A percentile compares a stretch with the other conserved stretches of the same genome.
Evolutionary conservation across 2,797 vertebrate species (phyloP).

Genomic region (Setipinna tenuifilis): DNA sequence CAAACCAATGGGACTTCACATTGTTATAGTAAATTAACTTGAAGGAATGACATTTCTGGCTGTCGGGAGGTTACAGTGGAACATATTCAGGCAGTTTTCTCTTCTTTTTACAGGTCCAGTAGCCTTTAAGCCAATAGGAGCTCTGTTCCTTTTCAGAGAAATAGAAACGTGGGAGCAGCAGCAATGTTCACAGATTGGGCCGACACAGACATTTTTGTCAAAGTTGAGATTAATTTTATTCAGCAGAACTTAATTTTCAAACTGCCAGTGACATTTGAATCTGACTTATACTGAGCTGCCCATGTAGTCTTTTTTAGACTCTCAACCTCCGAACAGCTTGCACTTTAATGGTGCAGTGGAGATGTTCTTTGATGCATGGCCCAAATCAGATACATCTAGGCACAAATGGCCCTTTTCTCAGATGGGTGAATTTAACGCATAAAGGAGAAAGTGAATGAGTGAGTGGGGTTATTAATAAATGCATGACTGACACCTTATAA

Average conservation of each 20-base stretch:
- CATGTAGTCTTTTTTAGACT: background rate
- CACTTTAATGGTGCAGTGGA: background rate
- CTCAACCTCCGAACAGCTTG: slow-evolving; percentile 1
- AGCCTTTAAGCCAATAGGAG: background rate
- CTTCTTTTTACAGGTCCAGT: background rate
- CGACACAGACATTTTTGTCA: background rate
- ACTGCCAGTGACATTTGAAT: slow-evolving; percentile 16
- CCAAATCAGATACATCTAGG: background rate
- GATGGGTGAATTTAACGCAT: background rate
- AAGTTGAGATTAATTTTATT: background rate
- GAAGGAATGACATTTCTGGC: slow-evolving; percentile 2
- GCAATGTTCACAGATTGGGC: background rate
- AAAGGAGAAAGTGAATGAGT: background rate
- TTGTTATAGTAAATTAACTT: slow-evolving; percentile 6
- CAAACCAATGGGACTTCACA: slow-evolving; percentile 28
- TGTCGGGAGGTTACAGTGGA: background rate
- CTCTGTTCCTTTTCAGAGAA: background rate
- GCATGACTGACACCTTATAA: background rate
- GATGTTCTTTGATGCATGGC: background rate
- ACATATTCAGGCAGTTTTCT: background rate
- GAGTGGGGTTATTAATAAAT: slow-evolving; percentile 8
- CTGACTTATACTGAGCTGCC: background rate
- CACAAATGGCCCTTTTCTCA: background rate
- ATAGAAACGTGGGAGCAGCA: background rate
- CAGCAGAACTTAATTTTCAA: background rate